A percentile compares a stretch with the other conserved stretches of the same genome.
Conservation (phyloP, 2,888 invertebrate genomes). For the Diaprepes abbreviatus region DNA sequence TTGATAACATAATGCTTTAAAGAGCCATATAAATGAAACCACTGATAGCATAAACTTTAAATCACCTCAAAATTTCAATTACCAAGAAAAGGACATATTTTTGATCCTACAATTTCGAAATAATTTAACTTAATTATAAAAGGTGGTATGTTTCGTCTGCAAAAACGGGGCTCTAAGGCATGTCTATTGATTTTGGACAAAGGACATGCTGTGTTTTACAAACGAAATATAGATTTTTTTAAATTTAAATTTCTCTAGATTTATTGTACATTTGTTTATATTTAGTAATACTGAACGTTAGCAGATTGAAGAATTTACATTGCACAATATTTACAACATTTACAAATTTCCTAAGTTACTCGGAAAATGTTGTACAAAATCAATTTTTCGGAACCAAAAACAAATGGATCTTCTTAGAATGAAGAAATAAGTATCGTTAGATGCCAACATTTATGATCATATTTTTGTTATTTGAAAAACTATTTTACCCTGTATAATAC, state of each 20-base stretch:
- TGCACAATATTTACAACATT: conserved; percentile 23
- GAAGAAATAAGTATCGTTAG: conserved; percentile 14
- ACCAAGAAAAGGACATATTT: no score
- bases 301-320: neutral
- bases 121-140: conserved; percentile 14
- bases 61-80: no score
- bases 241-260: conserved; percentile 8
- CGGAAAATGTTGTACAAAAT: neutral
- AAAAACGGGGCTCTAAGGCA: conserved; percentile 56
- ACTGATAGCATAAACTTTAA: no score
- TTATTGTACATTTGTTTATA: conserved; percentile 24
- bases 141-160: conserved; percentile 16
- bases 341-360: conserved; percentile 19
- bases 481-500: conserved; percentile 48
- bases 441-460: conserved; percentile 11
- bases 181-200: conserved; percentile 44
- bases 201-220: conserved; percentile 19
- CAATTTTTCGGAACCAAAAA: neutral
- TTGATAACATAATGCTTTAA: no score
- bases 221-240: conserved; percentile 20
- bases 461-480: neutral
- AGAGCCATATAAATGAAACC: no score
- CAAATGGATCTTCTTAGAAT: conserved; percentile 1
- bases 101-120: conserved; percentile 52
- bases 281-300: conserved; percentile 25